Conservation (phyloP, 1,140 invertebrate species). For the Trichoplusia ni region DNA sequence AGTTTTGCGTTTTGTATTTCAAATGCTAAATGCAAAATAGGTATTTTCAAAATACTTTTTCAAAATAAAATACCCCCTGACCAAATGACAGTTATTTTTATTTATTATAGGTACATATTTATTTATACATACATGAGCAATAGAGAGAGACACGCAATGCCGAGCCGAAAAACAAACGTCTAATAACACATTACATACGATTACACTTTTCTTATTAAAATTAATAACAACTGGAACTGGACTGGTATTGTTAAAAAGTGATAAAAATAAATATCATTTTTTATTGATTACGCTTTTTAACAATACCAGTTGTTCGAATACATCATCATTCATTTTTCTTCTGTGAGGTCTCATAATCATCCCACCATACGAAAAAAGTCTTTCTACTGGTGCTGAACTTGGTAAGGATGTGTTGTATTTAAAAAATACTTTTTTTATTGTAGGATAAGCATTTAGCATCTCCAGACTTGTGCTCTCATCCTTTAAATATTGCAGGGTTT, state of each 20-base stretch:
- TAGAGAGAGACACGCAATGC: too few species aligned
- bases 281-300: too few species aligned
- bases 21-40: conserved; percentile 43
- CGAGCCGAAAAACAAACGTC: too few species aligned
- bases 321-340: conserved; percentile 37
- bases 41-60: conserved; percentile 38
- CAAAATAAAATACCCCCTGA: conserved; percentile 39
- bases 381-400: conserved; percentile 40
- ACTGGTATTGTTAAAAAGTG: too few species aligned
- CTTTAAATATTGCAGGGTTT: too few species aligned
- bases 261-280: too few species aligned
- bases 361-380: conserved; percentile 43
- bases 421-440: conserved; percentile 44
- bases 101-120: too few species aligned
- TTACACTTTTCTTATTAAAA: too few species aligned
- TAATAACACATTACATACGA: too few species aligned
- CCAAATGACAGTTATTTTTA: conserved; percentile 19
- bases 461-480: conserved; percentile 39
- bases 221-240: too few species aligned
- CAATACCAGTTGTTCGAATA: conserved; percentile 33
- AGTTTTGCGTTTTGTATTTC: conserved; percentile 33
- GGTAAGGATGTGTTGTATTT: conserved; percentile 47
- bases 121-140: too few species aligned
- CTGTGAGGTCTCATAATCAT: conserved; percentile 41
- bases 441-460: conserved; percentile 41